Conservation (phyloP, 2,113 vertebrate species). For the Myanophis thanlyinensis region DNA sequence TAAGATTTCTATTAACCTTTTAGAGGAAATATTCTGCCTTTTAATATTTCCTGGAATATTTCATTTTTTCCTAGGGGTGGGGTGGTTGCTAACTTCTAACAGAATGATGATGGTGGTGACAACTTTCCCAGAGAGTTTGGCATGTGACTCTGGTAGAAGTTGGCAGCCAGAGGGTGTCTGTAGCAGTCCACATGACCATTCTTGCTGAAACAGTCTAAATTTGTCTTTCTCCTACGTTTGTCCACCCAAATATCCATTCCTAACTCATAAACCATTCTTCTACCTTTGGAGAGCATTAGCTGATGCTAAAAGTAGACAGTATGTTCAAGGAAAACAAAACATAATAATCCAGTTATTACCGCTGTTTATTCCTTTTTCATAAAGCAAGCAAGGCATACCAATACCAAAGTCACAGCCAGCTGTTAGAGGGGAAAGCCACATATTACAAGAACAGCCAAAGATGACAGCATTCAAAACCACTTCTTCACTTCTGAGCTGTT, state of each 20-base stretch:
- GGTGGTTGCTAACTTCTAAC: too few relatives aligned
- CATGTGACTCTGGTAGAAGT: neutral
- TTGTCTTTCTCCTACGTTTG: neutral
- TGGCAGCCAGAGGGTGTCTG: neutral
- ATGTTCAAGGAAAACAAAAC: neutral
- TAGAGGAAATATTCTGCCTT: too few relatives aligned
- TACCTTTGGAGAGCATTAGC: neutral
- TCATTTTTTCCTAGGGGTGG: too few relatives aligned
- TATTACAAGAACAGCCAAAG: neutral
- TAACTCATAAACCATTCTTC: neutral
- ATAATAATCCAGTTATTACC: neutral
- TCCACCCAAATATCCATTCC: neutral
- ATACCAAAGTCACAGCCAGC: neutral
- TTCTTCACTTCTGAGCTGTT: neutral
- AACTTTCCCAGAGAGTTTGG: neutral
- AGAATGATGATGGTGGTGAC: neutral
- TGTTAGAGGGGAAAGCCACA: neutral
- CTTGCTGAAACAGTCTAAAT: neutral
- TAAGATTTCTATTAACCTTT: too few relatives aligned
- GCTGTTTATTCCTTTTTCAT: neutral
- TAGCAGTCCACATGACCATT: neutral
- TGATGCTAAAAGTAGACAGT: neutral
- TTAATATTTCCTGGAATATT: too few relatives aligned
- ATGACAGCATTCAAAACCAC: neutral
- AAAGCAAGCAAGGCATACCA: neutral